Percentiles rank a stretch among this genome's conserved stretches.
Conservation (phyloP, 2,797 vertebrate species). For the Cephalopachus bancanus region DNA sequence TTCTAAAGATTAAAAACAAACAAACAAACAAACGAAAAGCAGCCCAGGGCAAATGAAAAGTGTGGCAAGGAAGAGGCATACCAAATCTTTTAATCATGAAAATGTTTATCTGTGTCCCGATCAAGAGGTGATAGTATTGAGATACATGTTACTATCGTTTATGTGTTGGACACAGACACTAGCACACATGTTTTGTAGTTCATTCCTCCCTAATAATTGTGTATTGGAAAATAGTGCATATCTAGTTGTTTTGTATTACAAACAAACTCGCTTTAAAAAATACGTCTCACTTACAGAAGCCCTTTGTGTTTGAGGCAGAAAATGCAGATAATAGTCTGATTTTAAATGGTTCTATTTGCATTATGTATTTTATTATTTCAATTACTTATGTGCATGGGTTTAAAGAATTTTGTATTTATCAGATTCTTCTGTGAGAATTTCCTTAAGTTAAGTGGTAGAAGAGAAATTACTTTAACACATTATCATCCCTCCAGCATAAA, state of each 20-base stretch:
- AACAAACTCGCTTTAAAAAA: conserved; percentile 13
- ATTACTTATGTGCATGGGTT: background rate
- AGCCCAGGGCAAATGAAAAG: background rate
- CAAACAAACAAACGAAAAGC: background rate
- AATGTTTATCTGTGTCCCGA: background rate
- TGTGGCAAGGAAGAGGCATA: background rate
- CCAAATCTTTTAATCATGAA: background rate
- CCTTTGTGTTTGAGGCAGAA: background rate
- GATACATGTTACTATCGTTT: background rate
- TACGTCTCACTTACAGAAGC: background rate
- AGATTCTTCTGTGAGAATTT: background rate
- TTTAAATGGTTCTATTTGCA: background rate
- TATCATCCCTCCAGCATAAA: background rate
- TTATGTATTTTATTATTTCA: background rate
- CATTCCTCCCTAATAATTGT: background rate
- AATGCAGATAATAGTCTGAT: background rate
- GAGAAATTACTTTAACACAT: conserved; percentile 12
- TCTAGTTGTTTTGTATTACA: background rate
- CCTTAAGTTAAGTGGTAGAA: background rate
- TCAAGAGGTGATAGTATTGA: background rate
- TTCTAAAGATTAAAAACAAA: conserved; percentile 18
- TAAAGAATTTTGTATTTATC: conserved; percentile 1
- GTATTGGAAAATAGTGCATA: background rate
- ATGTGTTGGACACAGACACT: background rate
- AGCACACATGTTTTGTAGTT: background rate